phyloP scores from a whole-genome alignment of 2,797 vertebrate species.

The Acridotheres tristis region DNA sequence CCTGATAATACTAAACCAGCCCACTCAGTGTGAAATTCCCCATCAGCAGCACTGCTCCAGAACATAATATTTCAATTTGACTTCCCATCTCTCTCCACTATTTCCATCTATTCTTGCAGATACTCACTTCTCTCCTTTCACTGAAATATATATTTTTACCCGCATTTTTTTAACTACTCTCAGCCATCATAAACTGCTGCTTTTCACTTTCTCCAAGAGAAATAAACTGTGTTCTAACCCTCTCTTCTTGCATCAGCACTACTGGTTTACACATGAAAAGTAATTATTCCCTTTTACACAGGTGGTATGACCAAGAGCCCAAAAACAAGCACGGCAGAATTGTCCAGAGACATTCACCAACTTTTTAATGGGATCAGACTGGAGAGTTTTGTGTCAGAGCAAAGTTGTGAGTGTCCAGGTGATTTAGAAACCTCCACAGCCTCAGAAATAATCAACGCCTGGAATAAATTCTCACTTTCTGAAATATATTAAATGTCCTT shows the following conservation, averaged over 20 bases:
- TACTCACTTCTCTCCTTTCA: not conserved
- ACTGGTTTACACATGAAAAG: accelerated
- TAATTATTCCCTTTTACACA: not conserved
- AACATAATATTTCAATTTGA: not conserved
- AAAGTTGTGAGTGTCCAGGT: not conserved
- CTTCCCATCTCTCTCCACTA: not conserved
- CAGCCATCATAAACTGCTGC: not conserved
- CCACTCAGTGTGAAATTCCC: not conserved
- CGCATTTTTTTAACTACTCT: not conserved
- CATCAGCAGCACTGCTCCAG: not conserved
- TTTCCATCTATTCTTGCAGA: not conserved
- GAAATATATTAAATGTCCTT: not conserved
- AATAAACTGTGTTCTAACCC: not conserved
- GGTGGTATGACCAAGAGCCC: not conserved
- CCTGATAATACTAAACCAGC: not conserved
- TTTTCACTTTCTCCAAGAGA: not conserved
- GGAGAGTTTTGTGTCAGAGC: not conserved
- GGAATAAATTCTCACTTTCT: not conserved
- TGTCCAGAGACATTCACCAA: not conserved
- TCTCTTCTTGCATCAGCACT: not conserved
- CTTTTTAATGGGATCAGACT: not conserved
- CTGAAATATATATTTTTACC: not conserved
- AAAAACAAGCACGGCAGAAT: not conserved
- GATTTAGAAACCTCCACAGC: not conserved
- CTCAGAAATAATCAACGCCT: not conserved